Evolutionary conservation across 2,113 vertebrate species (phyloP), one percentile per base, ranked within the genome.

Genomic region (Anoura caudifer): DNA sequence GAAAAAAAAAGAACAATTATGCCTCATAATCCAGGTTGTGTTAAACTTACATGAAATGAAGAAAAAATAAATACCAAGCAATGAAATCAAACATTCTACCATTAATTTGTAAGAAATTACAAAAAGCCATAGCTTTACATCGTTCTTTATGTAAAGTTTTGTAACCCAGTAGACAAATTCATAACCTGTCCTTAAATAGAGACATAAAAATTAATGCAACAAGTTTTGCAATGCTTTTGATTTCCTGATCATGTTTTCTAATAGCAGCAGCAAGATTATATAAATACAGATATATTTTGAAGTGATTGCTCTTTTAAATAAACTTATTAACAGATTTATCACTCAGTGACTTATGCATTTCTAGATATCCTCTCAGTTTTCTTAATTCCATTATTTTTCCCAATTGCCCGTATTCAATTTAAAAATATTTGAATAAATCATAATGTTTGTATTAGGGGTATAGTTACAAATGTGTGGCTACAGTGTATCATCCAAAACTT

Each of bases 211-310:
- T 83, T 26, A 96, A 54, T 16, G 4, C 4, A 87, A 93, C 31
- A 31, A 69, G 54, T 95, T 82, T 82, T 10, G 5, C 87, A 63
- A 63, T 38, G 0, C 36, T 61, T 93, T 28, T 97, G 83, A 90
- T 90, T 98, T 97, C 77, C 43, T 97, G 87, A 96, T 85, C 26
- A 73, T 90, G 56, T 28, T 93, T 97, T 97, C 67, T 73, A 98
- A 96, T 7, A 96, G 92, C 85, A 96, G 90, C 90, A 81, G 70
- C 41, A 94, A 90, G 73, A 65, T 88, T 97, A 95, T 5, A 12
- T 3, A 63, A 6, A 54, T 94, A 9, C 54, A 94, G 65, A 92
- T 95, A 93, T 72, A 84, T 0, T 95, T 52, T 86, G 63, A 88
- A 94, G 92, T 36, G 2, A 54, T 31, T 36, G 3, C n/a, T 92